Evolutionary conservation across 2,888 invertebrate species (phyloP), one percentile per base, ranked within the genome.

Genomic region (Eristalinus aeneus): DNA sequence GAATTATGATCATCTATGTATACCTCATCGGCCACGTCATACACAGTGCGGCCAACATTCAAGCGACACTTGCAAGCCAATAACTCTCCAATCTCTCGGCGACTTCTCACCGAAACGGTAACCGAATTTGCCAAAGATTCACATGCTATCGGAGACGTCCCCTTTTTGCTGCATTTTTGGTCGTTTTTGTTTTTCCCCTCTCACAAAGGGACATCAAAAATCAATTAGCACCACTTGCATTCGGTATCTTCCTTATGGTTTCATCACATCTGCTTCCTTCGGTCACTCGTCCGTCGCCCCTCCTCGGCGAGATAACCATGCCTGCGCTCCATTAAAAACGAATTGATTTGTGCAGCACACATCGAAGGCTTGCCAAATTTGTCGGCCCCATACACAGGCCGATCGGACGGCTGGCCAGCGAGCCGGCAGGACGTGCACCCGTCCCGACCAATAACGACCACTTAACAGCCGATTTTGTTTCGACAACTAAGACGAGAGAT

Each of bases 381-480:
- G 61, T 67, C 73, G 16, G 68, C 80, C 65, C 71, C 75, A 20
- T 67, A 79, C 39, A 53, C 46, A n/a, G 46, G 16, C n/a, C 16
- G 8, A 12, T 4, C 39, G n/a, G 39, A 12, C 11, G 11, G 10
- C 36, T 36, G 32, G 32, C 32, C 36, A n/a, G n/a, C n/a, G n/a
- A n/a, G n/a, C n/a, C n/a, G 27, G 2, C 27, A 27, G 39, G n/a
- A n/a, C 39, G 2, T 16, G 8, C 46, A 69, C 68, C 71, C 63
- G 69, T 79, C 69, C 54, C 31, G 27, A 46, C 75, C 77, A 86
- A 81, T 86, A 86, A 86, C 77, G 77, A 86, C 86, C 86, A 86
- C 82, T 86, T 86, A 86, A 86, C 82, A 82, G 82, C 54, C 86
- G 82, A 86, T 86, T 86, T 86, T 82, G 86, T 86, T 81, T 81